phyloP scores from a whole-genome alignment of 2,797 vertebrate species.

The Chlorospingus flavigularis region DNA sequence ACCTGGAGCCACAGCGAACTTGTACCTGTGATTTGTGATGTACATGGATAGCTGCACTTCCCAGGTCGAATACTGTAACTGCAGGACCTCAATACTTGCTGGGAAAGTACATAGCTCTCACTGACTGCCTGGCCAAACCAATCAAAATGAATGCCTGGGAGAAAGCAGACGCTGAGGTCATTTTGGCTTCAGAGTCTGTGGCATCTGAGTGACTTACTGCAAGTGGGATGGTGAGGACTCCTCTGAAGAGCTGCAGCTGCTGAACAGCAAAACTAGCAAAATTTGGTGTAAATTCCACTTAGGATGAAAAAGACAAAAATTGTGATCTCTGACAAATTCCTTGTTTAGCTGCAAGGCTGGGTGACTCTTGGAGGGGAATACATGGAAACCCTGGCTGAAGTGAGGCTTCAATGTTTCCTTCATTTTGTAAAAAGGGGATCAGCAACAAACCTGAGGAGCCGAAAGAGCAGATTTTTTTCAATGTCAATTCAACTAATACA shows the following conservation, averaged over 20 bases:
- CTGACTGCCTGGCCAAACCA: not conserved
- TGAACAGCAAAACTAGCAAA: not conserved
- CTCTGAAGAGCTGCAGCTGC: not conserved
- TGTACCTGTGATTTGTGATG: rapidly evolving
- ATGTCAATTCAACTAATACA: not conserved
- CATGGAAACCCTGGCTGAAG: not conserved
- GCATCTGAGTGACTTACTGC: not conserved
- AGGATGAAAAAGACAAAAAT: not conserved
- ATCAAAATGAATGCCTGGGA: not conserved
- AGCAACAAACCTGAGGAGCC: not conserved
- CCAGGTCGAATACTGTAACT: not conserved
- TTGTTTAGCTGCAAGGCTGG: not conserved
- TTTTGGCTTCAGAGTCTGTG: not conserved
- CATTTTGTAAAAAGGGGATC: not conserved
- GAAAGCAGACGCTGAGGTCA: not conserved
- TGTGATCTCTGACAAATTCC: not conserved
- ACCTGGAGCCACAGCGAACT: rapidly evolving
- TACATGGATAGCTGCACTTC: not conserved
- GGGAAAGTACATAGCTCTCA: not conserved
- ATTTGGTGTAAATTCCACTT: not conserved
- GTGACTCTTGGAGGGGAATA: not conserved
- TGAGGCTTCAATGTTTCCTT: not conserved
- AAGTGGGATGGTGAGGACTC: not conserved
- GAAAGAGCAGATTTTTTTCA: not conserved
- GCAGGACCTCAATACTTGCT: not conserved